Evolutionary conservation across 2,888 invertebrate genomes (phyloP).

Genomic region (Phrixothrix hirtus): DNA sequence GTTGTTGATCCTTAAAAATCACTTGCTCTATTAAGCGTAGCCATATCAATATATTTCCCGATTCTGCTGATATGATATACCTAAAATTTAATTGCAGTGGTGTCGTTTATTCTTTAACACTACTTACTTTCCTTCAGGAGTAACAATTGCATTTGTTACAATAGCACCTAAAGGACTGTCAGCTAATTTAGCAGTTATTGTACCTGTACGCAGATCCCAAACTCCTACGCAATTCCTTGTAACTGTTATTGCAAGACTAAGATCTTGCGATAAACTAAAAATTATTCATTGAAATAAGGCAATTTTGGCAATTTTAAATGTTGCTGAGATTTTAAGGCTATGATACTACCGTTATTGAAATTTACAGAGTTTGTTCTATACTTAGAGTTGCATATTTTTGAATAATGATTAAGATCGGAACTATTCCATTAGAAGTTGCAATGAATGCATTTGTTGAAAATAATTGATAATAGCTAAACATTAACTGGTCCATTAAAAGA

Average conservation of each 20-base stretch:
- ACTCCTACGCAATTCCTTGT: slow-evolving; percentile 94
- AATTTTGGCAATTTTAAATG: too few relatives aligned
- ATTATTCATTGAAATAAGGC: too few relatives aligned
- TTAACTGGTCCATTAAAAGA: too few relatives aligned
- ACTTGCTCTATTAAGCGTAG: slow-evolving; percentile 75
- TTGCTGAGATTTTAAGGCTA: too few relatives aligned
- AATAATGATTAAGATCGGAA: too few relatives aligned
- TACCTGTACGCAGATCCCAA: slow-evolving; percentile 88
- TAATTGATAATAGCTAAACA: too few relatives aligned
- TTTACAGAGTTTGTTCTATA: too few relatives aligned
- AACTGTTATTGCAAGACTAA: slow-evolving; percentile 85
- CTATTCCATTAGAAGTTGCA: too few relatives aligned
- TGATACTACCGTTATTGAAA: too few relatives aligned
- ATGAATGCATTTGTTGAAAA: too few relatives aligned
- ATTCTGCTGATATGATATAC: slow-evolving; percentile 87
- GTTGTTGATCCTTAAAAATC: slow-evolving; percentile 81
- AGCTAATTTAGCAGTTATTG: slow-evolving; percentile 81
- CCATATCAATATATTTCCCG: slow-evolving; percentile 90
- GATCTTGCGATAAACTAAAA: slow-evolving; percentile 73
- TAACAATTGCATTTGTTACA: slow-evolving; percentile 89
- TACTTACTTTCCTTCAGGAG: slow-evolving; percentile 75
- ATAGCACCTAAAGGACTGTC: slow-evolving; percentile 93
- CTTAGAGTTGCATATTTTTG: too few relatives aligned
- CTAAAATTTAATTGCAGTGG: slow-evolving; percentile 45
- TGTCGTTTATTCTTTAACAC: slow-evolving; percentile 3